Base-by-base conservation (phyloP, 2,888 invertebrate genomes). In the Noctuana brunneofusca region DNA sequence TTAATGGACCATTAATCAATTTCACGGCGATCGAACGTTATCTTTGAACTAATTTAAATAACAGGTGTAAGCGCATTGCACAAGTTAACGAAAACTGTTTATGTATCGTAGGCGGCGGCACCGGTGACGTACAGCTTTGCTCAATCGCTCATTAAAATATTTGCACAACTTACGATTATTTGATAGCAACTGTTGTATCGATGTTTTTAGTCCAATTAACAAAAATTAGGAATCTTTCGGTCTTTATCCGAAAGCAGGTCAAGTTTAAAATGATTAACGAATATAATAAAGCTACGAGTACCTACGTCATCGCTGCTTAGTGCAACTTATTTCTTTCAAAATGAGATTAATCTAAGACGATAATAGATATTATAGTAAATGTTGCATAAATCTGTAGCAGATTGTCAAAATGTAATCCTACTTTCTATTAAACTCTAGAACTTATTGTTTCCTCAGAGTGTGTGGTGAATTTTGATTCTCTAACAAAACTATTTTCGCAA, bases 241-340 rank as follows among this genome's bases (percentile, higher is more conserved):
- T 66, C 60, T 64, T 64, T 77, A 78, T 76, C 71, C 65, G 69
- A 75, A 89, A 84, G 78, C 84, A 80, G 89, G 88, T 89, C 89
- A 89, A 89, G 89, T 82, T 82, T 84, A 82, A 74, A 84, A 75
- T 81, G 80, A 87, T 88, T 71, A 70, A 65, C 68, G 65, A 65
- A 66, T 63, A 64, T 64, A 57, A 20, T 54, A 60, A 41, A 43
- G 3, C 35, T 12, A n/a, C 35, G 16, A 32, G 27, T 38, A 46
- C 20, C 38, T 53, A 55, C 60, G 46, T 56, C n/a, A 8, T 54
- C 12, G 30, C 38, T 2, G 38, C 14, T 6, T 9, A 41, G 38
- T 38, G 16, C 16, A 35, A 35, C 18, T 30, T 35, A 24, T 32
- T 38, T 38, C 18, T 43, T 43, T 4, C 8, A 16, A 16, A n/a